Percentiles rank a stretch among this genome's conserved stretches.
Conservation (phyloP, 2,113 vertebrate genomes). For the Alces alces region DNA sequence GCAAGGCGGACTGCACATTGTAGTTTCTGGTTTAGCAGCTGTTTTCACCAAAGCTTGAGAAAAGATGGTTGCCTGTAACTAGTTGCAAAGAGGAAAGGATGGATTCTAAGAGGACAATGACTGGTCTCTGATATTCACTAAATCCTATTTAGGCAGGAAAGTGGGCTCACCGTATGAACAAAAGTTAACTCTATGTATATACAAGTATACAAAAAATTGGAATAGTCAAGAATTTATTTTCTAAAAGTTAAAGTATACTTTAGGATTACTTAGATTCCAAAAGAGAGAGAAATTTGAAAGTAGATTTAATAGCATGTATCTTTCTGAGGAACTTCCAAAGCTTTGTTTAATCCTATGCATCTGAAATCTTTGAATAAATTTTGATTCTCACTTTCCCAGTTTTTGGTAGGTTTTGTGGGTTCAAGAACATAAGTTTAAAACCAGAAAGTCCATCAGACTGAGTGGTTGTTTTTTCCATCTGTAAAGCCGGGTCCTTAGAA, state of each 20-base stretch:
- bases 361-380: background rate
- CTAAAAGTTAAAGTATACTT: background rate
- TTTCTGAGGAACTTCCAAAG: background rate
- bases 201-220: background rate
- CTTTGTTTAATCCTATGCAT: background rate
- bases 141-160: background rate
- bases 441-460: background rate
- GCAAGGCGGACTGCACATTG: too few species aligned
- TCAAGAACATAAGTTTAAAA: constrained; percentile 19
- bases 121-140: background rate
- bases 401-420: constrained; percentile 6
- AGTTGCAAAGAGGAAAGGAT: background rate
- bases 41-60: background rate
- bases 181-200: background rate
- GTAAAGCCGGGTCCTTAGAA: background rate
- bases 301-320: background rate
- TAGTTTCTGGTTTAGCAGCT: background rate
- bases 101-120: background rate
- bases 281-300: background rate
- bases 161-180: background rate
- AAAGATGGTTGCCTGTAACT: background rate
- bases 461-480: background rate
- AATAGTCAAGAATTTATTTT: background rate
- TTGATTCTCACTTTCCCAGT: background rate
- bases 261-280: background rate